Conservation (phyloP, 2,113 vertebrate species). For the Mesocricetus auratus region DNA sequence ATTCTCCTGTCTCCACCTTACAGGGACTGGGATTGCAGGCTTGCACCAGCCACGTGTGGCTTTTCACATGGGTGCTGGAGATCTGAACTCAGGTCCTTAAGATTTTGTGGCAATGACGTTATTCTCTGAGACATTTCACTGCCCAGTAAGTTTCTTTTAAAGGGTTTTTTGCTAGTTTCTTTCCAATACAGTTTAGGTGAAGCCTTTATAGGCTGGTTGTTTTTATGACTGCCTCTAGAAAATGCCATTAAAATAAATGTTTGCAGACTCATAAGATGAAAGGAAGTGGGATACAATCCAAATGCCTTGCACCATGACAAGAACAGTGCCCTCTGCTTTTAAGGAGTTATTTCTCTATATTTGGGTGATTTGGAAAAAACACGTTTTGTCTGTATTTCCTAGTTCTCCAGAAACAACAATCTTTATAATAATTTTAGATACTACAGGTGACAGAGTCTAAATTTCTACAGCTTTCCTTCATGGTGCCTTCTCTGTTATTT, state of each 20-base stretch:
- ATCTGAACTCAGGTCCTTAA: background rate
- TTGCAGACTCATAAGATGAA: constrained; percentile 73
- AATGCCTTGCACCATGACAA: constrained; percentile 53
- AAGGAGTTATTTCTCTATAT: constrained; percentile 65
- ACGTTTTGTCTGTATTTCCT: constrained; percentile 29
- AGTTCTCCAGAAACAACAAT: background rate
- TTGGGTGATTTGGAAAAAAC: constrained; percentile 9
- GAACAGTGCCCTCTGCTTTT: constrained; percentile 46
- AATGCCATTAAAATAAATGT: constrained; percentile 74
- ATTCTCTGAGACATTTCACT: background rate
- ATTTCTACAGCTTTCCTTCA: constrained; percentile 29
- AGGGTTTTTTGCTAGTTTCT: constrained; percentile 65
- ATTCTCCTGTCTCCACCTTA: background rate
- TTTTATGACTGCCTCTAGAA: constrained; percentile 63
- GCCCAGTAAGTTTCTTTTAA: constrained; percentile 54
- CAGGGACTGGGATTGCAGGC: background rate
- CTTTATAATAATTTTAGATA: background rate
- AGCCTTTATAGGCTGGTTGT: background rate
- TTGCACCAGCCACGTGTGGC: background rate
- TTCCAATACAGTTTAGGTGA: constrained; percentile 62
- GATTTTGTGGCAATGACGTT: background rate
- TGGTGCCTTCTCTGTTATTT: constrained; percentile 53
- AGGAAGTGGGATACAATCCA: constrained; percentile 63
- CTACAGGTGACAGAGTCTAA: background rate
- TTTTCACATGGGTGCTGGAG: background rate